Base-by-base conservation (phyloP, 2,113 vertebrate genomes). In the Mugil cephalus region DNA sequence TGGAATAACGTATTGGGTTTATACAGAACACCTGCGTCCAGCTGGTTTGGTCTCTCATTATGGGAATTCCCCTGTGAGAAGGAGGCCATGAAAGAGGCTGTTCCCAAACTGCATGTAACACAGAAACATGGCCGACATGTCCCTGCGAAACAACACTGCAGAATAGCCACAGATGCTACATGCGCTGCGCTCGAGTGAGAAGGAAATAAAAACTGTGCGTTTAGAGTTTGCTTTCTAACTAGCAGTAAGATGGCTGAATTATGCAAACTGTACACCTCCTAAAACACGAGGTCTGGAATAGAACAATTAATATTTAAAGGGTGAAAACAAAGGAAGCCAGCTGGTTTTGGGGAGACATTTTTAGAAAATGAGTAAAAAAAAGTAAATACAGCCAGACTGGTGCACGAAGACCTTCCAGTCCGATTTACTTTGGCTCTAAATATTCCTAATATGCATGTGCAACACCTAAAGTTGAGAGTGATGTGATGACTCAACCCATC, bases 21-120 rank as follows among this genome's bases (percentile, higher is more conserved):
- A 64, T 58, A 69, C 67, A 59, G 51, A 81, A 76, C 89, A 91
- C 77, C 83, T 91, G 85, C 43, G 55, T 77, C 87, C 80, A 83
- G 79, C 85, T 82, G 74, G 56, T 87, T 74, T 77, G 10, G 11
- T 53, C 62, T 77, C 80, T 82, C 70, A 82, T 85, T 78, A 85
- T 10, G 12, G 74, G 62, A 81, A 80, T 58, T 84, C 81, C 78
- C 80, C 38, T 38, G 79, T 69, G 82, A 74, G 72, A 38, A 15
- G 18, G 9, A 9, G 66, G 45, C 39, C 0, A 11, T 43, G 43
- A 42, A 77, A 15, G 54, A 58, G 62, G 35, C 52, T 71, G 40
- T 52, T 76, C 69, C 67, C 63, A 43, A 77, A 54, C 60, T 36
- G 48, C 17, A 77, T 34, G 12, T 69, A 72, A 63, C 46, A 58